Conservation (phyloP, 2,888 invertebrate genomes). For the Cheilosia variabilis region DNA sequence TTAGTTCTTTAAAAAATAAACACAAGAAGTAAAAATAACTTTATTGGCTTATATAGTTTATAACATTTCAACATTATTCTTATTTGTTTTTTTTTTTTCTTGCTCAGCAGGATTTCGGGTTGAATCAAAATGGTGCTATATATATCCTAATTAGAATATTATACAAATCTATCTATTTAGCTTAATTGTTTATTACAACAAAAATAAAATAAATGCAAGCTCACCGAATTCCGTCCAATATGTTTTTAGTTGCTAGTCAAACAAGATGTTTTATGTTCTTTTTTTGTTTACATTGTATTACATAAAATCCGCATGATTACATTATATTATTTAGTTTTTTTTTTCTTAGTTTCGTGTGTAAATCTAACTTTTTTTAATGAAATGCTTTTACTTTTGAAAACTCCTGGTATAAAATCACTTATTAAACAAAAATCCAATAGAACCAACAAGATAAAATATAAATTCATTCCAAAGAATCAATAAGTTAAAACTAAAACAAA, state of each 20-base stretch:
- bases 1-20: constrained; percentile 45
- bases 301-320: constrained; percentile 37
- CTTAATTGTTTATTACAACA: constrained; percentile 55
- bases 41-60: constrained; percentile 46
- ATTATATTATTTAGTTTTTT: constrained; percentile 17
- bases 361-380: constrained; percentile 25
- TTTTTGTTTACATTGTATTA: constrained; percentile 28
- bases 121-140: constrained; percentile 75
- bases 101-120: constrained; percentile 74
- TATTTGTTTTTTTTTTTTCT: constrained; percentile 65
- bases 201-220: constrained; percentile 66
- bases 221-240: constrained; percentile 77
- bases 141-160: constrained; percentile 66
- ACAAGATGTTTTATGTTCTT: constrained; percentile 43
- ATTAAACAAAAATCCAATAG: constrained; percentile 70
- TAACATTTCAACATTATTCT: constrained; percentile 33
- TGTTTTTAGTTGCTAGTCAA: constrained; percentile 74
- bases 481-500: constrained; percentile 23
- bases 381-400: constrained; percentile 21
- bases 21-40: constrained; percentile 23
- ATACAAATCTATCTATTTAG: constrained; percentile 51
- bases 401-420: constrained; percentile 80
- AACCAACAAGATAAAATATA: constrained; percentile 62
- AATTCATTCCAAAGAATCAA: constrained; percentile 82
- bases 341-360: constrained; percentile 31